Evolutionary conservation across 2,113 vertebrate species (phyloP), one percentile per base, ranked within the genome.

Genomic region (Cyrtonyx montezumae): DNA sequence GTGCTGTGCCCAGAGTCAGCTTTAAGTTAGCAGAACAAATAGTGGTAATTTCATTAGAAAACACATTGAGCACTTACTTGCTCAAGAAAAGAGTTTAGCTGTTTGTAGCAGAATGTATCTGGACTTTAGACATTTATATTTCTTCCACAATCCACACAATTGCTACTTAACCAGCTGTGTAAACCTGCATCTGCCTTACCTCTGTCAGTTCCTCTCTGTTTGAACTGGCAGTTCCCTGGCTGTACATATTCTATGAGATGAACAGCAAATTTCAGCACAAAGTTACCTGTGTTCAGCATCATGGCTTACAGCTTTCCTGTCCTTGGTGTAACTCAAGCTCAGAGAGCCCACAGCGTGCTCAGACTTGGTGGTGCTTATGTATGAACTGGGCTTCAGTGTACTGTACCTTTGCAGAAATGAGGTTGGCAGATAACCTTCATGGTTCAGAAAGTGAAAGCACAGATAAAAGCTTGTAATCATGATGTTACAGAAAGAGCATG

Each of bases 1-100:
- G 76, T 68, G 46, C 49, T 87, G 49, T 90, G 40, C 16, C 20
- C 61, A 45, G 30, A 59, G 67, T 82, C 67, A 90, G 51, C 71
- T 67, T 88, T 79, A 82, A 87, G 71, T 87, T 85, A 91, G 68
- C n/a, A 46, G 46, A 93, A 83, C 30, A 83, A 94, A 91, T 85
- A 18, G 37, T 34, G 25, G 12, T 93, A 74, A 96, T 82, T 93
- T 94, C 59, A 79, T 94, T 93, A 91, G 51, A 32, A 93, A 37
- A 14, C 79, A 76, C 84, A 70, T 83, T 73, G 78, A 69, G 69
- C 34, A 55, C 90, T 92, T 71, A 85, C 23, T 67, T 83, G 42
- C 70, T 77, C 21, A 78, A 77, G 46, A 67, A 88, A 59, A 45
- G 37, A 11, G 22, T 80, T 88, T 71, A 84, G 37, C 65, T 70